Evolutionary conservation across 2,888 invertebrate species (phyloP).

Genomic region (Meganola albula): DNA sequence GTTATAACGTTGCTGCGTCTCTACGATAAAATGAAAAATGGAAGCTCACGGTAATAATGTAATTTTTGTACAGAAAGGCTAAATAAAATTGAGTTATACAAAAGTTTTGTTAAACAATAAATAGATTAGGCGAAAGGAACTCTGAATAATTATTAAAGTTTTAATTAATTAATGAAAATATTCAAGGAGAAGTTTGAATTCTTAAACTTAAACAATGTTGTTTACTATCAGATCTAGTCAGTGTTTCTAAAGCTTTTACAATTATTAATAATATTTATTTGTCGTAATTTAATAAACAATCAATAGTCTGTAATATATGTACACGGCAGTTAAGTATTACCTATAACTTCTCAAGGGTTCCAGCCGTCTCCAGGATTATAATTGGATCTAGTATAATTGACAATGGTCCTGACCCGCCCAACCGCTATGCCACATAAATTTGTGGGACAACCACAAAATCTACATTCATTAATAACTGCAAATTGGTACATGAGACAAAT

Average conservation of each 20-base stretch:
- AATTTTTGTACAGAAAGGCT: conserved; percentile 13
- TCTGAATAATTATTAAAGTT: neutral
- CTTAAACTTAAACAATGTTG: too few relatives aligned
- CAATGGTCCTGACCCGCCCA: conserved; percentile 6
- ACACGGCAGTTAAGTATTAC: conserved; percentile 14
- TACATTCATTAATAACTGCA: conserved; percentile 13
- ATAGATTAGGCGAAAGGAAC: neutral
- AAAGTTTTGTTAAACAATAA: neutral
- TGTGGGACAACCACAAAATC: conserved; percentile 15
- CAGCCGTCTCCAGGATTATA: conserved; percentile 38
- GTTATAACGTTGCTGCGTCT: conserved; percentile 37
- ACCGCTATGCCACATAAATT: conserved; percentile 10
- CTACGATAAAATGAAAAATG: conserved; percentile 38
- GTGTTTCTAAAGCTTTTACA: too few relatives aligned
- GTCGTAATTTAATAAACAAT: conserved; percentile 4
- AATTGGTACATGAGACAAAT: conserved; percentile 7
- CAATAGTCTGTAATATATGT: conserved; percentile 23
- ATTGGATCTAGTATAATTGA: conserved; percentile 39
- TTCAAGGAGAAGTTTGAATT: neutral
- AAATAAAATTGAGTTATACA: neutral
- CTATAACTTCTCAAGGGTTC: too few relatives aligned
- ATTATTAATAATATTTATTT: conserved; percentile 8
- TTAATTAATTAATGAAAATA: neutral
- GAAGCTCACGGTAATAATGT: conserved; percentile 30
- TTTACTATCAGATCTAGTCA: too few relatives aligned